Base-by-base conservation (phyloP, 2,888 invertebrate species). In the Synergus umbraculus region DNA sequence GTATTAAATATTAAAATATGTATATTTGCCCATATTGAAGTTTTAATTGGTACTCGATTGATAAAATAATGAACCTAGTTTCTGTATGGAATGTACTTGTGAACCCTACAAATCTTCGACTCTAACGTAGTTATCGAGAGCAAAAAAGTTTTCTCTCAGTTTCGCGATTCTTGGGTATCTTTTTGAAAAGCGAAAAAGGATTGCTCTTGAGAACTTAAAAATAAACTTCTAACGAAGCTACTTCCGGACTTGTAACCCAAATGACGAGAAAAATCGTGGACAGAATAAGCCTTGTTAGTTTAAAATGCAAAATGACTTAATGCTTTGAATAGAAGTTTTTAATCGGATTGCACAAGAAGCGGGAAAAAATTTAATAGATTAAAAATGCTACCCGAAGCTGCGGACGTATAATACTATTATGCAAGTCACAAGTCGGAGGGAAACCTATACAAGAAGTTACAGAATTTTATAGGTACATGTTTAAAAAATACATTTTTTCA, bases 191-290 rank as follows among this genome's bases (percentile, higher is more conserved):
- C 46, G 49, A 12, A 13, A 49, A 69, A 29, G 22, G 46, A 46
- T 69, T 49, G 37, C 69, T 69, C 49, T 69, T 46, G 69, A 69
- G 9, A 18, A 44, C 46, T 69, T 37, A 54, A 54, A 73, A 73
- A 73, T 73, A 73, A 73, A 73, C 54, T 73, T 29, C 29, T 54
- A 49, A 69, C 49, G 69, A 69, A 69, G 69, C 49, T 69, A 69
- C 49, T 69, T 37, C 49, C 9, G 29, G 49, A 37, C 69, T 69
- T 69, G 15, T 37, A 18, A 60, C 22, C 22, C 22, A 10, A 12
- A 18, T 29, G 29, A 15, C 46, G 37, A 73, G 54, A 73, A 15
- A 49, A 73, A 54, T 66, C 43, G 65, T 43, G 65, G 43, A 43
- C 49, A 18, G 37, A 73, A 73, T 73, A 9, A 69, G 15, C 46